Evolutionary conservation across 2,797 vertebrate genomes (phyloP), one percentile per base, ranked within the genome.

Genomic region (Epinephelus coioides): DNA sequence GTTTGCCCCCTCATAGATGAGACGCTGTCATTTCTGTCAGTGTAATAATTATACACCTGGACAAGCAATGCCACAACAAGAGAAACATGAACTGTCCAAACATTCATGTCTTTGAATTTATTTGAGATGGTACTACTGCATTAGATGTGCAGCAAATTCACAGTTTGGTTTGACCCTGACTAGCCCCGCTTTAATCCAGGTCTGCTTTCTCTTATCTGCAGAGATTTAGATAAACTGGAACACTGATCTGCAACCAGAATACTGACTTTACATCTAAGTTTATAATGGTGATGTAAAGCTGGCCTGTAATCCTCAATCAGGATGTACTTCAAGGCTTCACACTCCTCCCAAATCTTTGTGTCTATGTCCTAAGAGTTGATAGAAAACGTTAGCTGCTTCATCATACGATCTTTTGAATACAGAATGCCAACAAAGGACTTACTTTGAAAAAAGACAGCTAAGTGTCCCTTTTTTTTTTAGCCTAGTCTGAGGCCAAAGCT

Each of bases 1-100:
- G 27, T 61, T 70, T 60, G 19, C 11, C 53, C 69, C 69, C 43
- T 44, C 4, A 0, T 19, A 40, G 38, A 34, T 10, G 17, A 49
- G n/a, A 54, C 0, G 4, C 27, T 4, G 54, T 46, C 2, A 15
- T 68, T 43, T 43, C 10, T 46, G 21, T 34, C 12, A 40, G 43
- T 53, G 1, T 15, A 34, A 34, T 65, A 38, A 61, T 74, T 15
- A 11, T 23, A 68, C 55, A 76, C 73, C 64, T 71, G 27, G 63
- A 60, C 25, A 53, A 21, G 38, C 3, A 8, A 34, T 27, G 49
- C 43, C 40, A 43, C 14, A 14, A 14, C 38, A 44, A 63, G 19
- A 69, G 54, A 1, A 14, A 44, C 44, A 6, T 62, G 3, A 50
- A 66, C 23, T 25, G 23, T 34, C 65, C 57, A 13, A 59, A 47